phyloP scores from a whole-genome alignment of 2,797 vertebrate species.

The Danio tinwini region DNA sequence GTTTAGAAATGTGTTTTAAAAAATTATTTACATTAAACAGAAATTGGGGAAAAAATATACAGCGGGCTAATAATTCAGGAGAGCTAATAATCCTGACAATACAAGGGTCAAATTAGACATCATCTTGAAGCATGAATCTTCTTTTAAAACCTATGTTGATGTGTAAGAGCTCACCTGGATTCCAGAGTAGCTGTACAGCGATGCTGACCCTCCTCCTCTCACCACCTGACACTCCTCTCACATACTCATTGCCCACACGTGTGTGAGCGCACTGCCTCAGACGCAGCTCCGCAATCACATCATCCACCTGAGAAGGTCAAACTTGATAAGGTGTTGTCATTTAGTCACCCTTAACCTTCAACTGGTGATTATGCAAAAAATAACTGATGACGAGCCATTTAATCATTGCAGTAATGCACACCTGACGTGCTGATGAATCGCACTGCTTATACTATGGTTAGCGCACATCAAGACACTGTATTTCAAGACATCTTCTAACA shows the following conservation, averaged over 20 bases:
- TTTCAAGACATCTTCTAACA: too few relatives aligned
- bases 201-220: constrained; percentile 95
- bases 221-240: constrained; percentile 90
- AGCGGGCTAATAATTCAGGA: too few relatives aligned
- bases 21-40: too few relatives aligned
- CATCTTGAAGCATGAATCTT: neutral
- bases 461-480: too few relatives aligned
- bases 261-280: constrained; percentile 93
- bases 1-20: too few relatives aligned
- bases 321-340: neutral
- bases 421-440: too few relatives aligned
- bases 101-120: neutral
- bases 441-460: too few relatives aligned
- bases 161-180: constrained; percentile 84
- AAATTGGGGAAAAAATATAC: too few relatives aligned
- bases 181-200: constrained; percentile 95
- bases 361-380: neutral
- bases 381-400: too few relatives aligned
- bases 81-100: too few relatives aligned
- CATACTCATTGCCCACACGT: constrained; percentile 86
- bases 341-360: neutral
- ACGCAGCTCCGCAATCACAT: constrained; percentile 93
- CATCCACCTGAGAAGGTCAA: constrained; percentile 85
- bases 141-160: neutral
- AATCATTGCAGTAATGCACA: too few relatives aligned